Conservation (phyloP, 2,113 vertebrate genomes). For the Picathartes gymnocephalus region DNA sequence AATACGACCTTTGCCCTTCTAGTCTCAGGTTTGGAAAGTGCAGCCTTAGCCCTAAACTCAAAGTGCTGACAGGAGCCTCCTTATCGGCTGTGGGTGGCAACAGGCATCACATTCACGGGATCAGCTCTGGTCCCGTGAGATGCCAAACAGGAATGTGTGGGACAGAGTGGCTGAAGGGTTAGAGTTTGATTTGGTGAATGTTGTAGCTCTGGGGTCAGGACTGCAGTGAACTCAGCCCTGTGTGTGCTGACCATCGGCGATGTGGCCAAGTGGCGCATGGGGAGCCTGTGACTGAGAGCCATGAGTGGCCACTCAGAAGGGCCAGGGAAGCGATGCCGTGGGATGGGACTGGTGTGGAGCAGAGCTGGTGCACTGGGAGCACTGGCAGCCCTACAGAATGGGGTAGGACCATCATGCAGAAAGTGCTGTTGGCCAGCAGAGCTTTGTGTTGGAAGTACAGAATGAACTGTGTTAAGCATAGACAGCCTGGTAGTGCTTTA, state of each 20-base stretch:
- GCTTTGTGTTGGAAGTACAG: not conserved
- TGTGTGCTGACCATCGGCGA: not conserved
- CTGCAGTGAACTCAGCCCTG: not conserved
- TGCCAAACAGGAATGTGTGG: not conserved
- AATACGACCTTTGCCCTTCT: conserved; percentile 41
- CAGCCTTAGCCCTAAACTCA: conserved; percentile 28
- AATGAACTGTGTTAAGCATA: not conserved
- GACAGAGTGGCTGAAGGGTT: not conserved
- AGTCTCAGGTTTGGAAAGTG: conserved; percentile 31
- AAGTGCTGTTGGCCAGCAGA: not conserved
- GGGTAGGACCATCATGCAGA: not conserved
- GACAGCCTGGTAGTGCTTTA: not conserved
- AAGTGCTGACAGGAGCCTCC: conserved; percentile 34
- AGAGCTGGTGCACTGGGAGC: not conserved
- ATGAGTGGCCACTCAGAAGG: rapidly evolving
- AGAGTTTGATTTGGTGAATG: not conserved
- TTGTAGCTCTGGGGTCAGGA: not conserved
- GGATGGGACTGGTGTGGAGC: not conserved
- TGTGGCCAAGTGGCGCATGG: rapidly evolving
- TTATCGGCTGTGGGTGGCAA: not conserved
- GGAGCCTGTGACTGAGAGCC: not conserved
- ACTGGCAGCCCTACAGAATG: not conserved
- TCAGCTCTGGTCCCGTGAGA: not conserved
- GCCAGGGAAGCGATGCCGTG: not conserved
- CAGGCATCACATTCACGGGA: not conserved